Conservation (phyloP, 2,113 vertebrate species). For the Myrmecophaga tridactyla region DNA sequence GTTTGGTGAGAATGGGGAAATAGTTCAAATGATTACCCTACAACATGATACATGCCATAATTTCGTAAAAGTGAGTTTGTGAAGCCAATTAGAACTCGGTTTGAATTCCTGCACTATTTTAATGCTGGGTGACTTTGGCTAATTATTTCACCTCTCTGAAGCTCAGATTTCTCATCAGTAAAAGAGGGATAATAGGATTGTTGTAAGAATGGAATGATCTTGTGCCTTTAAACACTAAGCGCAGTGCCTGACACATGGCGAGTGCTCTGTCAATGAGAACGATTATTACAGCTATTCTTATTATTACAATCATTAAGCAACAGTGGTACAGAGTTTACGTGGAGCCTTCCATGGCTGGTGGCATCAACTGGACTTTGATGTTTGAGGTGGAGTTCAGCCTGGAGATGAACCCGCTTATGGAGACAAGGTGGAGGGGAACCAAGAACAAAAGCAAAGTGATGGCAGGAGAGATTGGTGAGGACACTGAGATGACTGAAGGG, state of each 20-base stretch:
- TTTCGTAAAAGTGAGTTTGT: background rate
- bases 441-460: background rate
- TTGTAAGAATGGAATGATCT: background rate
- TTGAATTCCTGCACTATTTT: background rate
- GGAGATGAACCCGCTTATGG: background rate
- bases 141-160: background rate
- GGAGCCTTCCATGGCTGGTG: background rate
- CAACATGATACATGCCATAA: background rate
- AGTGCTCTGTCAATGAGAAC: background rate
- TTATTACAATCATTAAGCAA: background rate
- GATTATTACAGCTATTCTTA: background rate
- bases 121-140: background rate
- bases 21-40: background rate
- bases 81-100: background rate
- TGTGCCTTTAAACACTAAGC: background rate
- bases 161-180: background rate
- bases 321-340: background rate
- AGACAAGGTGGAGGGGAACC: background rate
- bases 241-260: background rate
- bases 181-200: background rate
- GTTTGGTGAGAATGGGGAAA: background rate
- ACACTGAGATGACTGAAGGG: background rate
- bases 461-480: background rate
- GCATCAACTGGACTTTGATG: background rate
- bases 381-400: background rate